phyloP scores from a whole-genome alignment of 1,140 invertebrate species.

The Drosophila sulfurigaster region DNA sequence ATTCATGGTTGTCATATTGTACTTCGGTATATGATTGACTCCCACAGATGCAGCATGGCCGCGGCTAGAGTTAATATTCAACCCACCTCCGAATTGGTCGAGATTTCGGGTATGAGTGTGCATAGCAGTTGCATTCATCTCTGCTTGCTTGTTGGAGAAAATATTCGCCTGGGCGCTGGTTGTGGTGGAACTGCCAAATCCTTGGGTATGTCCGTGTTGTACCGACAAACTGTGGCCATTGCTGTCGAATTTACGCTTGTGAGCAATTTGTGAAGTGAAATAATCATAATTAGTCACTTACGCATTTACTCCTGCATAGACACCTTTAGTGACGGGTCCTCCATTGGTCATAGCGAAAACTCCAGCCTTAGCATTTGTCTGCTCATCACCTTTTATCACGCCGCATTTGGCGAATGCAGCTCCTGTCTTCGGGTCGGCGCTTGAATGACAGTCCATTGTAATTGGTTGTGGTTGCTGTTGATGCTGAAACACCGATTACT shows the following conservation, averaged over 20 bases:
- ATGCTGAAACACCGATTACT: conserved; percentile 8
- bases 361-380: conserved; percentile 48
- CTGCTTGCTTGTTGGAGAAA: conserved; percentile 34
- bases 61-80: conserved; percentile 43
- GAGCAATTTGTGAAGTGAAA: background rate
- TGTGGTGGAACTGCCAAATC: conserved; percentile 52
- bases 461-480: conserved; percentile 3
- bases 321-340: conserved; percentile 66
- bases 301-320: conserved; percentile 63
- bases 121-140: conserved; percentile 47
- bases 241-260: conserved; percentile 23
- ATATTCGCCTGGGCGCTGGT: conserved; percentile 50
- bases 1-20: conserved; percentile 61
- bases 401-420: conserved; percentile 46
- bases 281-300: conserved; percentile 39
- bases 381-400: conserved; percentile 42
- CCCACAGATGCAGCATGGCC: conserved; percentile 61
- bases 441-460: conserved; percentile 58
- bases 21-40: conserved; percentile 55
- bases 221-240: conserved; percentile 58
- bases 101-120: conserved; percentile 54
- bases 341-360: conserved; percentile 61
- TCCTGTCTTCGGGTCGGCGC: conserved; percentile 60
- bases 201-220: conserved; percentile 56
- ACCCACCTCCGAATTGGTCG: conserved; percentile 56